Percentiles rank a stretch among this genome's conserved stretches.
Evolutionary conservation across 2,113 vertebrate species (phyloP).

Genomic region (Collichthys lucidus): DNA sequence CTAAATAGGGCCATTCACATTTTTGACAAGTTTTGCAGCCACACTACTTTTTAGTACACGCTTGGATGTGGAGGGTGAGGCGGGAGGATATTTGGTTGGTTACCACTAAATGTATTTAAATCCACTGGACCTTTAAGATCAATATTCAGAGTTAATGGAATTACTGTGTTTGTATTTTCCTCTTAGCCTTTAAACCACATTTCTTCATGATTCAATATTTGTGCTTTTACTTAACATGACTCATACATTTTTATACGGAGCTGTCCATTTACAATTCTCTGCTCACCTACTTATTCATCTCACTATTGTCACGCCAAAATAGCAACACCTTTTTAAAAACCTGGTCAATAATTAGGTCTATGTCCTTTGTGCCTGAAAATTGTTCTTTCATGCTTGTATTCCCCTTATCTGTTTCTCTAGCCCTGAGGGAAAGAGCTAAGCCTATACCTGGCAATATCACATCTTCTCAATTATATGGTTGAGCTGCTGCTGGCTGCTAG

Average conservation of each 20-base stretch:
- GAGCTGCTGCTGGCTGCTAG: slow-evolving; percentile 55
- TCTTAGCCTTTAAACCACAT: not conserved
- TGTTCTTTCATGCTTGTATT: slow-evolving; percentile 27
- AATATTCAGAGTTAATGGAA: not conserved
- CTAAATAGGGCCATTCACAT: no score
- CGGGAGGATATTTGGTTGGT: no score
- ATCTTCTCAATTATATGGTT: slow-evolving; percentile 69
- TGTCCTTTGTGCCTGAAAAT: slow-evolving; percentile 47
- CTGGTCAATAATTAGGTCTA: slow-evolving; percentile 25
- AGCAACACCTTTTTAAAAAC: not conserved
- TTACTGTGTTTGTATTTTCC: not conserved
- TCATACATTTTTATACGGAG: not conserved
- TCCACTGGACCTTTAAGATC: not conserved
- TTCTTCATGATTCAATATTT: not conserved
- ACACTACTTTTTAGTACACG: no score
- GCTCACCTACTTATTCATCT: slow-evolving; percentile 1
- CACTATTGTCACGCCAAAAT: not conserved
- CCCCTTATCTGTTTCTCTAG: slow-evolving; percentile 38
- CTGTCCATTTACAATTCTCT: not conserved
- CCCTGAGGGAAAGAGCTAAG: slow-evolving; percentile 38
- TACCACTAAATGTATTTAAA: no score
- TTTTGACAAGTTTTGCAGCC: no score
- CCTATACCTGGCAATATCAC: slow-evolving; percentile 64
- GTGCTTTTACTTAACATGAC: not conserved
- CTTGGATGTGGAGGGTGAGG: no score